Percentiles rank a stretch among this genome's conserved stretches.
phyloP scores from a whole-genome alignment of 2,888 invertebrate species.

The Ametastegia equiseti region DNA sequence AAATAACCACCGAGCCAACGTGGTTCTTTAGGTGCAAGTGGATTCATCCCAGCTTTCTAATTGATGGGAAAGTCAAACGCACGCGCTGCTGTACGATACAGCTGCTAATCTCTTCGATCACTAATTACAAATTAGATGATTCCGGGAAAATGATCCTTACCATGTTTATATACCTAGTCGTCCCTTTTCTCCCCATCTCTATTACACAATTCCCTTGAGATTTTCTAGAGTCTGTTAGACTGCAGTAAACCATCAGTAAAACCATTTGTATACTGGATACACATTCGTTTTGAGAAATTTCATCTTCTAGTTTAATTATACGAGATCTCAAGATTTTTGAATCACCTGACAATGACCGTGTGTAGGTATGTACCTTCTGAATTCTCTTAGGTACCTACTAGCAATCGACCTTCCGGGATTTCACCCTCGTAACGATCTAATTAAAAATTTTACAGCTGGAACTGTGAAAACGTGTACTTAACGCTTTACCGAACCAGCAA shows the following conservation, averaged over 20 bases:
- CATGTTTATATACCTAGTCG: background rate
- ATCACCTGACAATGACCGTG: too few species aligned
- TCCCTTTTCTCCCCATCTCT: background rate
- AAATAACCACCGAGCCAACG: too few species aligned
- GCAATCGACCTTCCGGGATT: too few species aligned
- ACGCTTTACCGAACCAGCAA: too few species aligned
- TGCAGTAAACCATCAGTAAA: background rate
- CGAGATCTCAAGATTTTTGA: too few species aligned
- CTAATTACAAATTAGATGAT: background rate
- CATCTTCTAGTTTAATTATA: too few species aligned
- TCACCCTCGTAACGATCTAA: too few species aligned
- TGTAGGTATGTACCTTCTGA: too few species aligned
- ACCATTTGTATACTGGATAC: background rate
- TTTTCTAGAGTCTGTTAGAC: background rate
- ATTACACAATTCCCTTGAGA: background rate
- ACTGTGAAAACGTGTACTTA: too few species aligned
- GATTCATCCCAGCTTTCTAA: constrained; percentile 9
- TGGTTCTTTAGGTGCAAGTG: too few species aligned
- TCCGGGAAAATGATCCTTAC: background rate
- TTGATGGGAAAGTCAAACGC: constrained; percentile 2
- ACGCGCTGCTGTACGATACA: background rate
- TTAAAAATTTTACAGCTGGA: too few species aligned
- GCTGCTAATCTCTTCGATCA: background rate
- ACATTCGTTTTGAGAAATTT: background rate
- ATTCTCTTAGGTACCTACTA: too few species aligned